phyloP scores from a whole-genome alignment of 2,113 vertebrate species.

The Lontra canadensis region DNA sequence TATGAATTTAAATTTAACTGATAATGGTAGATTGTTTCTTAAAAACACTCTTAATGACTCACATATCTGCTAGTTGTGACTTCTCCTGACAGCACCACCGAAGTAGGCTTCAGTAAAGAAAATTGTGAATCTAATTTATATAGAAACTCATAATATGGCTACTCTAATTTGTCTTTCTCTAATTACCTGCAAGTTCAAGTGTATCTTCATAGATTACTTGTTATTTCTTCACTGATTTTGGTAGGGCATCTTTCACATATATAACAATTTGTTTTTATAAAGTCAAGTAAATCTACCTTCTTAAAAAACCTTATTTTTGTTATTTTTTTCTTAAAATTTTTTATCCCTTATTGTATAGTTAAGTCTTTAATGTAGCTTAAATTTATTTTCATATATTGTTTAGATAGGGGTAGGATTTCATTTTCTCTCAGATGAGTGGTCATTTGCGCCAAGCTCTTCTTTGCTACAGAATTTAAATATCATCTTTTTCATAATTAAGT shows the following conservation, averaged over 20 bases:
- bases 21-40: not conserved
- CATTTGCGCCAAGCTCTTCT: not conserved
- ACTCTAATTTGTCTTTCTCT: not conserved
- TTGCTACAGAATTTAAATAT: not conserved
- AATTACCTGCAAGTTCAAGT: not conserved
- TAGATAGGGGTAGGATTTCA: not conserved
- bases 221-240: conserved; percentile 20
- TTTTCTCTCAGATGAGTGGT: not conserved
- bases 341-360: not conserved
- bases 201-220: not conserved
- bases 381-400: not conserved
- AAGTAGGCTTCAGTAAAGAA: not conserved
- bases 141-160: not conserved
- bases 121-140: not conserved
- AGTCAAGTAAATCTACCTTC: not conserved
- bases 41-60: not conserved
- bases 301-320: not conserved
- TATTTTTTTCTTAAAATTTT: not conserved
- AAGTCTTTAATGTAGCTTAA: not conserved
- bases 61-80: not conserved
- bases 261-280: conserved; percentile 19
- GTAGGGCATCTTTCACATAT: not conserved
- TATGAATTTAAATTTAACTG: not conserved
- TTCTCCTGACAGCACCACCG: not conserved
- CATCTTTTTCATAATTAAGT: not conserved